phyloP scores from a whole-genome alignment of 1,140 invertebrate genomes.

The Phocides pigmalion region DNA sequence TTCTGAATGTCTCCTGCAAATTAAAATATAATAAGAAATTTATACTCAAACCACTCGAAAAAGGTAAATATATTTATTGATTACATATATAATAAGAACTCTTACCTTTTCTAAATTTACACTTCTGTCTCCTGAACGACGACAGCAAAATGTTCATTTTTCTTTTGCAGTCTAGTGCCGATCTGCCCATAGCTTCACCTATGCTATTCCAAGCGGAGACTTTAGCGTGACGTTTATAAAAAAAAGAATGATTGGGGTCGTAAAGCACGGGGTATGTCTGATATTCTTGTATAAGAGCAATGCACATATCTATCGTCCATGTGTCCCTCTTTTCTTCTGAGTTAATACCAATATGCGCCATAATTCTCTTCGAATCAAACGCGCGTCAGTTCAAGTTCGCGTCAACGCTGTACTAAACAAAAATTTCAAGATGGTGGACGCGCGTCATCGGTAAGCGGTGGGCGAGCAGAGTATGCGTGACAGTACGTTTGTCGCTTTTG shows the following conservation, averaged over 20 bases:
- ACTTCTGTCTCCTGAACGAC: background rate
- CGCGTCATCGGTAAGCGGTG: no score
- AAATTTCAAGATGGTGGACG: background rate
- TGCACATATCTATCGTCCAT: no score
- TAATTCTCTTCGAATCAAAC: background rate
- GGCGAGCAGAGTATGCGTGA: no score
- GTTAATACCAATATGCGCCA: background rate
- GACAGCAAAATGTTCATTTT: background rate
- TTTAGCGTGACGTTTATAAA: background rate
- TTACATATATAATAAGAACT: no score
- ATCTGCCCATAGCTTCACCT: background rate
- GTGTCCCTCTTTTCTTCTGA: no score
- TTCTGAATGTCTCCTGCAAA: no score
- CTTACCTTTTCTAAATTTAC: background rate
- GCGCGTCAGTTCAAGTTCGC: background rate
- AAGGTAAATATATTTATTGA: no score
- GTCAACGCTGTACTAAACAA: background rate
- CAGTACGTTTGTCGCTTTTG: background rate
- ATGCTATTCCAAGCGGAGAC: background rate
- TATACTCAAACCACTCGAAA: no score
- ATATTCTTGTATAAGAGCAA: no score
- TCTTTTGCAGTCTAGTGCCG: background rate
- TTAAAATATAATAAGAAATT: no score
- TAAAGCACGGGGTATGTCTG: no score
- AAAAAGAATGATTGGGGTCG: background rate